Evolutionary conservation across 2,797 vertebrate species (phyloP).

Genomic region (Psittacula echo): DNA sequence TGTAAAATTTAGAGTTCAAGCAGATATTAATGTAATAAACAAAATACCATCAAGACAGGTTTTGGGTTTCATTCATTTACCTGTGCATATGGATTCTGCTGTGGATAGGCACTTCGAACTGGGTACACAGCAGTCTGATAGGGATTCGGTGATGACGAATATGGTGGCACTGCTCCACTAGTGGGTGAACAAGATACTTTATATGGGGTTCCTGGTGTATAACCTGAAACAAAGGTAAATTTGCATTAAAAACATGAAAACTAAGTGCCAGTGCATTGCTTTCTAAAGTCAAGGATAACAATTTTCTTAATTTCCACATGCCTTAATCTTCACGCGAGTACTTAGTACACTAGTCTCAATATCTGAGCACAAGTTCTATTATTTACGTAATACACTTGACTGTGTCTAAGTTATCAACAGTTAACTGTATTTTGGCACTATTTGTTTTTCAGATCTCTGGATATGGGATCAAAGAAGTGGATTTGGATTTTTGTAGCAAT

Average conservation of each 20-base stretch:
- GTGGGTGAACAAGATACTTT: constrained; percentile 98
- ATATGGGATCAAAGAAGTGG: neutral
- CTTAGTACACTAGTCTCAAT: neutral
- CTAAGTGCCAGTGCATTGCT: neutral
- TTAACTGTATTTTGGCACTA: neutral
- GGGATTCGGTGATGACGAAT: constrained; percentile 92
- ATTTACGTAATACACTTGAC: neutral
- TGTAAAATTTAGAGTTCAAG: neutral
- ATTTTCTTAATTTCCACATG: neutral
- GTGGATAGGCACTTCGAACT: constrained; percentile 94
- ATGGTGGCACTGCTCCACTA: constrained; percentile 91
- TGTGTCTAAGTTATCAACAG: neutral
- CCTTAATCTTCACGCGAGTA: neutral
- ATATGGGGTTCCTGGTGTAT: constrained; percentile 93
- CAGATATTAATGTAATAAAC: neutral
- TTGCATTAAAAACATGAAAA: neutral
- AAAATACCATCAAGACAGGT: neutral
- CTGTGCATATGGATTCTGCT: constrained; percentile 97
- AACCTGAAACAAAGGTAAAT: constrained; percentile 82
- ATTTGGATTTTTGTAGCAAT: neutral
- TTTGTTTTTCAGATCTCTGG: neutral
- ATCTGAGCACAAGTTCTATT: neutral
- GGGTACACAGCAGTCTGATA: constrained; percentile 93
- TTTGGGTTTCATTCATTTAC: constrained; percentile 62
- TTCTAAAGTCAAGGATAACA: neutral